Evolutionary conservation across 2,888 invertebrate genomes (phyloP).

Genomic region (Tortrix viridana): DNA sequence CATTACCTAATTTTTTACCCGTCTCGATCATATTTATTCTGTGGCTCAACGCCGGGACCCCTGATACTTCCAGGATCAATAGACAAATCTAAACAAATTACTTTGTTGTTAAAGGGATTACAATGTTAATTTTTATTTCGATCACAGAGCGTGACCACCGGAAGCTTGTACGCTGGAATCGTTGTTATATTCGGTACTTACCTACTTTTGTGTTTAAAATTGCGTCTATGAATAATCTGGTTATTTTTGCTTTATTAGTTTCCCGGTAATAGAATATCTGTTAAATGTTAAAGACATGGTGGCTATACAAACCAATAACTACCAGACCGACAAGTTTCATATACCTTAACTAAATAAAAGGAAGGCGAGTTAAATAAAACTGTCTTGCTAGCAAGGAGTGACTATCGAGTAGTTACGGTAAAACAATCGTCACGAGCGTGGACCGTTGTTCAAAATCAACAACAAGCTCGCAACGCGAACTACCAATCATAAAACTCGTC

Average conservation of each 20-base stretch:
- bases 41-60: not conserved
- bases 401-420: not conserved
- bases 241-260: no score
- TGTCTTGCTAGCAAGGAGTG: no score
- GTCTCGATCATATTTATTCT: no score
- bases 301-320: no score
- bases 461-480: conserved; percentile 9
- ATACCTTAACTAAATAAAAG: no score
- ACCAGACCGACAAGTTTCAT: no score
- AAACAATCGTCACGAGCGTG: not conserved
- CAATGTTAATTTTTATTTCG: not conserved
- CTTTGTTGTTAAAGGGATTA: not conserved
- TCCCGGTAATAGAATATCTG: no score
- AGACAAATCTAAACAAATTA: conserved; percentile 1
- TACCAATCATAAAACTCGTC: conserved; percentile 25
- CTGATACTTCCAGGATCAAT: not conserved
- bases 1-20: no score
- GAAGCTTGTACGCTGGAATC: not conserved
- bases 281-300: no score
- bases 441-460: not conserved
- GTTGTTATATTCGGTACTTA: not conserved
- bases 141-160: not conserved
- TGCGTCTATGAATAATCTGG: not conserved
- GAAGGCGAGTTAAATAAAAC: no score
- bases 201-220: not conserved